Evolutionary conservation across 2,888 invertebrate genomes (phyloP), one percentile per base, ranked within the genome.

Genomic region (Tetheella fluctuosa): DNA sequence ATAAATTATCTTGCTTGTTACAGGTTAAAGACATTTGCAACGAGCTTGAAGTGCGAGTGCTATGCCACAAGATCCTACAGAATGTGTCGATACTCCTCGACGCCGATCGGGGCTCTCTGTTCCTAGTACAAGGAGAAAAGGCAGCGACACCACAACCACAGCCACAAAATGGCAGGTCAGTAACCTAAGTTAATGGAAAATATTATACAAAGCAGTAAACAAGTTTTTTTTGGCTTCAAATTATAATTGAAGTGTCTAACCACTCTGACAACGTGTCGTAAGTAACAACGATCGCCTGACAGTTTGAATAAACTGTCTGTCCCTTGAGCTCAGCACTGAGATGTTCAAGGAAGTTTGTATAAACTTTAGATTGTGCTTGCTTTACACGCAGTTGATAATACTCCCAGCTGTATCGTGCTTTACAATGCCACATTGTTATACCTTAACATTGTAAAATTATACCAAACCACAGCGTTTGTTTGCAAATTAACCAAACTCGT

Each of bases 21-120:
- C 87, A 97, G 97, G 97, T 97, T 66, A 97, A 98, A 91, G 98
- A 99, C 90, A 98, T 99, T 81, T 98, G 98, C 91, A 98, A 98
- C 90, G 99, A 99, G 90, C 93, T 99, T 80, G 98, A 99, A 86
- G 97, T 98, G 59, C 95, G 98, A 73, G 97, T 97, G 52, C 92
- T 99, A 72, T 98, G 98, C 85, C 98, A 98, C 94, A 99, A 99
- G 94, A 99, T 99, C 83, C 95, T 98, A 61, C 97, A 98, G 89
- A 99, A 99, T 88, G 98, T 99, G 63, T 97, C 97, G 80, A 97
- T 97, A 77, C 94, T 99, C 53, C 94, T 98, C 73, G 97, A 98
- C 81, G 98, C 98, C 15, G 99, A 99, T 88, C 94, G 98, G 57
- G 98, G 98, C 58, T 98, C 98, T 28, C 91, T 99, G 79, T 99